These are phyloP conservation scores for Halcyon malimbica DNA, from an alignment of 2,113 vertebrate genomes.

Conservation along the genomic window DNA sequence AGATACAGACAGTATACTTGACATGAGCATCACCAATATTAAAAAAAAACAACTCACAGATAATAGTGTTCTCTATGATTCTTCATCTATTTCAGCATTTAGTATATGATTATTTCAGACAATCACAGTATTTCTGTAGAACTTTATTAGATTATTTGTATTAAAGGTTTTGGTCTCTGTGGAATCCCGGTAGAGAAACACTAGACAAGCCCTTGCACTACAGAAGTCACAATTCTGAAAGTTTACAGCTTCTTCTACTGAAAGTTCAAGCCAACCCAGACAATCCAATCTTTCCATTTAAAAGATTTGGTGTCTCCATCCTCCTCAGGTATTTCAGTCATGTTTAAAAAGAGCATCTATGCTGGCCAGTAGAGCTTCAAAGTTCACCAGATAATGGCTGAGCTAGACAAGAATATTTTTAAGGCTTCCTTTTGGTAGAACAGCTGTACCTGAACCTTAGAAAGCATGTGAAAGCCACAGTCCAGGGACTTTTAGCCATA, in stretches of 20 bases:
- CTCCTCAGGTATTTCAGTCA: neutral
- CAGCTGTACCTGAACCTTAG: neutral
- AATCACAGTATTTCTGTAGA: neutral
- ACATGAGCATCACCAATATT: neutral
- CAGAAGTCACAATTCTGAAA: neutral
- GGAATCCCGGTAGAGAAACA: neutral
- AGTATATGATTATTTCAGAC: neutral
- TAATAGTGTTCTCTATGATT: neutral
- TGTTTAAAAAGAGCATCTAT: neutral
- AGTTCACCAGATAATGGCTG: neutral
- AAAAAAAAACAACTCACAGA: neutral
- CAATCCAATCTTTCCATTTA: neutral
- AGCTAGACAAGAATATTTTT: accelerated
- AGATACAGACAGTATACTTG: neutral
- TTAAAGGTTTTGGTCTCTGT: neutral
- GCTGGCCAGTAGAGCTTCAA: neutral
- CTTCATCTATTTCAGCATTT: neutral
- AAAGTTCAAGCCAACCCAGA: neutral
- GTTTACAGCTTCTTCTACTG: neutral
- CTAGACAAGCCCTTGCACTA: neutral
- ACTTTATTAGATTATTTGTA: neutral
- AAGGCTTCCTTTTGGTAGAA: neutral
- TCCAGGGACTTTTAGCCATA: neutral
- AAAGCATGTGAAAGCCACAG: neutral
- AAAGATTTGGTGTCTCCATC: accelerated